Base-by-base conservation (phyloP, 2,797 vertebrate genomes). In the Gallinago stenura region DNA sequence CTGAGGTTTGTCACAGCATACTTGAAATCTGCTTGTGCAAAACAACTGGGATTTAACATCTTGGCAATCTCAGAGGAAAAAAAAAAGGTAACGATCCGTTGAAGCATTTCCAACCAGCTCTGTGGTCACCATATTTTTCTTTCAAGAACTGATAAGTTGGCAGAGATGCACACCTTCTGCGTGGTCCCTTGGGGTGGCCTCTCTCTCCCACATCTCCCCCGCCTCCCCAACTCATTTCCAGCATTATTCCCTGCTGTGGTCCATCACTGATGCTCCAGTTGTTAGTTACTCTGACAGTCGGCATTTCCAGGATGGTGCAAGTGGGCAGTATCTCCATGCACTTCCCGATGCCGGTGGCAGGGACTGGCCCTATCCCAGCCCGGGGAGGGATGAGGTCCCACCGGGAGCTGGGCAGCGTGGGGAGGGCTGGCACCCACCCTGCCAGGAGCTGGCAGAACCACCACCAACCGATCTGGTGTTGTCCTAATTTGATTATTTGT, bases 401-500 rank as follows among this genome's bases (percentile, higher is more conserved):
- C 2, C 2, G 62, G 43, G 64, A 78, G 45, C 0, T 3, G 62
- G 60, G 4, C 35, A 58, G 7, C 1, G 1, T 41, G 50, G 24
- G 22, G 19, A 73, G 51, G 60, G 7, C 24, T 70, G 1, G 10
- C 60, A 77, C 33, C 17, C 12, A 12, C 82, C 3, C 15, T 79
- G 30, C 89, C 37, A 20, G 39, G 43, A 5, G 35, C 75, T 93
- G 87, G 69, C 69, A 88, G 73, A 45, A 45, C 56, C 28, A 13
- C 25, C 2, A 2, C 72, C 77, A 85, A 14, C 39, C 39, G 33
- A 7, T 77, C 82, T 90, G 77, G 87, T 85, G 61, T 77, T 13
- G 10, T 89, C 86, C 86, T 96, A 76, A 96, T 92, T 83, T 89
- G 72, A 73, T 93, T 91, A 93, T 96, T 94, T 93, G 77, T 79